Evolutionary conservation across 2,797 vertebrate species (phyloP), one percentile per base, ranked within the genome.

Genomic region (Brachyalestes nurse): DNA sequence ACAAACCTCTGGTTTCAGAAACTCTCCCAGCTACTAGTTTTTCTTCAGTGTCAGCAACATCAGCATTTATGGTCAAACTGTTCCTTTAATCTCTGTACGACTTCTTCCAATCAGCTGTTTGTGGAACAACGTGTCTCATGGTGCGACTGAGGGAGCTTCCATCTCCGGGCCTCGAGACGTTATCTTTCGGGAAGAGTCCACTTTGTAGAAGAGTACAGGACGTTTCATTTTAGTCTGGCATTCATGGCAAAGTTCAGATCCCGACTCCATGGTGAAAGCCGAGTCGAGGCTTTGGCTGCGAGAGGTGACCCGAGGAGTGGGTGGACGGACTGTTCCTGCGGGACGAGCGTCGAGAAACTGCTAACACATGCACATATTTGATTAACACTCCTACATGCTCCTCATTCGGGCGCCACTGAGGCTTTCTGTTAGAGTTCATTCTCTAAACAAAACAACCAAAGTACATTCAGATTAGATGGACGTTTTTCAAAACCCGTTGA

Each of bases 271-370:
- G 6, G 53, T 6, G 53, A 17, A 0, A 23, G 65, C 28, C 51
- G 13, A 13, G 4, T 55, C 17, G 17, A 55, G 53, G 5, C 40
- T 42, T 42, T 8, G 40, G 40, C 40, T 42, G 5, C 14, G 19
- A 2, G 17, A 5, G 0, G 16, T 58, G 53, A 69, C 51, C 64
- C n/a, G 38, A 23, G 14, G 12, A 47, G 65, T 28, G 53, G 42
- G 84, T 55, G 82, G 21, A 62, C 55, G 53, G 72, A 16, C 66
- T 77, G 66, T 76, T 72, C 75, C 66, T 28, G 3, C 53, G 57
- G 65, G 16, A 34, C 7, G 83, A 87, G 83, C 81, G 77, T 77
- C 69, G 19, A 65, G 83, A 75, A 19, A 16, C 47, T 38, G 14
- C 61, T 0, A 53, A 14, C 16, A 6, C 28, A 21, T 6, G 28